These are phyloP conservation scores for Alcis repandata DNA, from an alignment of 2,888 invertebrate species.

Conservation along the genomic window DNA sequence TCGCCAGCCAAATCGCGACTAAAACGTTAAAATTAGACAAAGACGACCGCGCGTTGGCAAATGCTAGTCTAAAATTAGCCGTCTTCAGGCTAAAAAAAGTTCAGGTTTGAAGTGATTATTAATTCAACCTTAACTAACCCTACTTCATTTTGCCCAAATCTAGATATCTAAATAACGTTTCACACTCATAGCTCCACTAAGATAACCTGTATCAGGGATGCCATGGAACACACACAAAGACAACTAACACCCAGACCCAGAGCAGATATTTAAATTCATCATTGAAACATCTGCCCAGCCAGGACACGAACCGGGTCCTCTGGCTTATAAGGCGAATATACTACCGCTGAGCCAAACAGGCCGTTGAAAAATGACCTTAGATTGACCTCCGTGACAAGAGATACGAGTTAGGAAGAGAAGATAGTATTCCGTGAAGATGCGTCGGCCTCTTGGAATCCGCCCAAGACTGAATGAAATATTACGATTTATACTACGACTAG, in stretches of 20 bases:
- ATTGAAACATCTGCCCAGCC: too few relatives aligned
- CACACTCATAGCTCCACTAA: too few relatives aligned
- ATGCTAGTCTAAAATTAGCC: not conserved
- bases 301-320: too few relatives aligned
- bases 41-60: not conserved
- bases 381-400: conserved; percentile 16
- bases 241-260: too few relatives aligned
- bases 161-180: too few relatives aligned
- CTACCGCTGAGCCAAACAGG: too few relatives aligned
- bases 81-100: not conserved
- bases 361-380: conserved; percentile 19
- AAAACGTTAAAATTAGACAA: not conserved
- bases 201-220: too few relatives aligned
- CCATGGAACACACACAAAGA: too few relatives aligned
- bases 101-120: not conserved
- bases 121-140: not conserved
- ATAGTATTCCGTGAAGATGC: conserved; percentile 24
- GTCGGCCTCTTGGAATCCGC: conserved; percentile 41
- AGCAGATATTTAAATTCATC: too few relatives aligned
- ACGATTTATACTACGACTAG: conserved; percentile 35
- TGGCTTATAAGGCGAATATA: too few relatives aligned
- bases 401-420: conserved; percentile 25
- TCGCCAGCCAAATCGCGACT: not conserved
- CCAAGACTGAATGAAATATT: conserved; percentile 49
- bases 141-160: not conserved